Percentiles rank a stretch among this genome's conserved stretches.
Conservation (phyloP, 2,797 vertebrate genomes). For the Amphiprion clarkii region DNA sequence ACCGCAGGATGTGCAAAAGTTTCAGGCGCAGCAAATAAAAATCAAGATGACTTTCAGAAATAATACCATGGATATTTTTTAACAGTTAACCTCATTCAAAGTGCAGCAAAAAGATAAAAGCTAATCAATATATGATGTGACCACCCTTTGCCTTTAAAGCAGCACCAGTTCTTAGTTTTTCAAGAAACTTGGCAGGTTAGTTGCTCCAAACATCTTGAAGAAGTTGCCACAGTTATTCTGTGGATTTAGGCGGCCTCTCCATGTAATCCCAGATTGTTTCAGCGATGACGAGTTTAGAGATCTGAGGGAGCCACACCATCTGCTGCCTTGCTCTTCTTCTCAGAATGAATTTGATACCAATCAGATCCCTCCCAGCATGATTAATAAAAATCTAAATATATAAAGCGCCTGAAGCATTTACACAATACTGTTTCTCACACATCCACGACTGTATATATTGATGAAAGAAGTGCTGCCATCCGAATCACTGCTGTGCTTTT, state of each 20-base stretch:
- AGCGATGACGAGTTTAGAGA: not conserved
- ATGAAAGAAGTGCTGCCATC: constrained; percentile 10
- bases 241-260: not conserved
- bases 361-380: not conserved
- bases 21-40: not conserved
- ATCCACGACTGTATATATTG: constrained; percentile 18
- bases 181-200: too few relatives aligned
- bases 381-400: not conserved
- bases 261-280: not conserved
- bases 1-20: constrained; percentile 3
- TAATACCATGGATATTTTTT: not conserved
- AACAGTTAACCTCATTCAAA: not conserved
- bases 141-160: not conserved
- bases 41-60: not conserved
- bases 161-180: not conserved
- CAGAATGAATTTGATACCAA: not conserved
- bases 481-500: not conserved
- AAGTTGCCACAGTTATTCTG: not conserved
- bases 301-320: not conserved
- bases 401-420: not conserved
- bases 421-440: constrained; percentile 9
- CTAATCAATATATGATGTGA: not conserved
- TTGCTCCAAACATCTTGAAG: not conserved
- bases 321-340: not conserved
- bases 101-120: not conserved